Conservation (phyloP, 2,113 vertebrate genomes). For the Benitochromis conjunctus region DNA sequence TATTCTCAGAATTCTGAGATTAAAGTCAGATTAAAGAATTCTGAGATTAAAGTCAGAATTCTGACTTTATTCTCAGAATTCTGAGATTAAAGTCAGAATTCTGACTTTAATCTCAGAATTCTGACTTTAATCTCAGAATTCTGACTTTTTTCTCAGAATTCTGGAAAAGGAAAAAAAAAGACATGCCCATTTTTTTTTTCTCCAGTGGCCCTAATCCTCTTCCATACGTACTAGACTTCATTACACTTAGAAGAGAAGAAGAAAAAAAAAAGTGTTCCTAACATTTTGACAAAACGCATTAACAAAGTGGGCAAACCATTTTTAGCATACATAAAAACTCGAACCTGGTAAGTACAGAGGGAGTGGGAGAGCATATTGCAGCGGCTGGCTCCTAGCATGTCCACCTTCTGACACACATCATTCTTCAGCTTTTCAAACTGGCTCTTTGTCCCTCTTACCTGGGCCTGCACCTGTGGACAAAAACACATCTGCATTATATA, state of each 20-base stretch:
- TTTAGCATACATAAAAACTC: background rate
- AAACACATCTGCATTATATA: background rate
- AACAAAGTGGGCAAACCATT: background rate
- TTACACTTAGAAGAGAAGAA: background rate
- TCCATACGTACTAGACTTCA: background rate
- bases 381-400: conserved; percentile 80
- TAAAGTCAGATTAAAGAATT: no score
- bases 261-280: background rate
- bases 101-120: no score
- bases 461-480: conserved; percentile 71
- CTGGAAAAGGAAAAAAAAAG: no score
- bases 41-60: no score
- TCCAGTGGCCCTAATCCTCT: no score
- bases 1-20: no score
- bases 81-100: no score
- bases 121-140: no score
- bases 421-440: conserved; percentile 85
- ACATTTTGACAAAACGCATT: background rate
- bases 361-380: conserved; percentile 83
- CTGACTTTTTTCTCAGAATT: no score
- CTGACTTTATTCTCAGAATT: no score
- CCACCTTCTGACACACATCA: conserved; percentile 82
- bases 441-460: conserved; percentile 78
- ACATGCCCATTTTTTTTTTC: no score
- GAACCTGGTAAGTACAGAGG: conserved; percentile 77